A percentile compares a stretch with the other conserved stretches of the same genome.
Evolutionary conservation across 2,797 vertebrate species (phyloP).

Genomic region (Pogonophryne albipinna): DNA sequence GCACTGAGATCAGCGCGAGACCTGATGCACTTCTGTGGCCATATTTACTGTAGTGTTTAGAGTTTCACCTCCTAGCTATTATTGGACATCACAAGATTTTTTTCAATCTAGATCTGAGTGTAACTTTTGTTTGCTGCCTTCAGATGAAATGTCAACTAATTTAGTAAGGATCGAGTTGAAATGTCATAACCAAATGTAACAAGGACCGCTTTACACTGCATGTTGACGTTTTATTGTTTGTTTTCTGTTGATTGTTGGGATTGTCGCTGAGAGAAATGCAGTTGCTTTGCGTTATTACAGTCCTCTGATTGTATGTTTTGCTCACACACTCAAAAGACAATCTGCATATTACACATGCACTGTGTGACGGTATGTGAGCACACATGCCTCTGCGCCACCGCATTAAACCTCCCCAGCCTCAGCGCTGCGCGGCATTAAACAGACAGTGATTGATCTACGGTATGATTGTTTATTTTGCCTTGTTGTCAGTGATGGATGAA

Average conservation of each 20-base stretch:
- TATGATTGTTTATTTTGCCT: constrained; percentile 84
- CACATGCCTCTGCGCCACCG: constrained; percentile 24
- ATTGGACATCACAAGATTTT: neutral
- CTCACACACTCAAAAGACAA: constrained; percentile 5
- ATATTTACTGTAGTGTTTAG: constrained; percentile 40
- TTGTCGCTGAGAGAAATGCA: neutral
- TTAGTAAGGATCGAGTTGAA: neutral
- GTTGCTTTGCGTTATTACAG: neutral
- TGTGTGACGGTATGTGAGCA: constrained; percentile 12
- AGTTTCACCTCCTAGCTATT: constrained; percentile 19
- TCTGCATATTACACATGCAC: neutral
- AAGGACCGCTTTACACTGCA: neutral
- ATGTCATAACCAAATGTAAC: neutral
- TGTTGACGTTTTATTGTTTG: neutral
- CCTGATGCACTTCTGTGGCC: constrained; percentile 24
- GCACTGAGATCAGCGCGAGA: constrained; percentile 34
- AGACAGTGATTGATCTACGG: constrained; percentile 83
- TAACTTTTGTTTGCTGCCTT: neutral
- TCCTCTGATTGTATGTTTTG: constrained; percentile 2
- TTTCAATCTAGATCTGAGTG: constrained; percentile 2
- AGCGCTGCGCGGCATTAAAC: constrained; percentile 72
- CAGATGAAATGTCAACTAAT: neutral
- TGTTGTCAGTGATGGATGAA: constrained; percentile 81
- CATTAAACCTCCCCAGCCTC: constrained; percentile 34
- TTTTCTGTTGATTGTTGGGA: neutral